A percentile compares a stretch with the other conserved stretches of the same genome.
Evolutionary conservation across 1,140 invertebrate species (phyloP).

Genomic region (Bombus affinis): DNA sequence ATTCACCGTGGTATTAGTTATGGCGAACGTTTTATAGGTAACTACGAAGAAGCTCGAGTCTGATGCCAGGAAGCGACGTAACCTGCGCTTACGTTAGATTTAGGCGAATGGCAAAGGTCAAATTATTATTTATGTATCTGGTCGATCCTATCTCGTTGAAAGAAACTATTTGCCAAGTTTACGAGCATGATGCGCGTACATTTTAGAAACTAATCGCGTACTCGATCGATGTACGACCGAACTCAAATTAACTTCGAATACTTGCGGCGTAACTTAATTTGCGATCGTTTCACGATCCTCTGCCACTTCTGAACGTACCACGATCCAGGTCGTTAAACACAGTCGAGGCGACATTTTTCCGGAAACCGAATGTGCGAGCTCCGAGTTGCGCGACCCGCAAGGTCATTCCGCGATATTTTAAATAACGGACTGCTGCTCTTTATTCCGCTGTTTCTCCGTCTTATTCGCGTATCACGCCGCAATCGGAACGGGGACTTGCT

Average conservation of each 20-base stretch:
- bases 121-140: not conserved
- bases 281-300: not conserved
- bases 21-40: not conserved
- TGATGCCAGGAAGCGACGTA: not conserved
- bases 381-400: not conserved
- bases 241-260: not conserved
- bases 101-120: not conserved
- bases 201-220: not conserved
- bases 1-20: not conserved
- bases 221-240: not conserved
- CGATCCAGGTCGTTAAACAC: constrained; percentile 28
- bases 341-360: not conserved
- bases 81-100: not conserved
- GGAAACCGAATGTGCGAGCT: constrained; percentile 6
- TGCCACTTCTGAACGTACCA: not conserved
- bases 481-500: not conserved
- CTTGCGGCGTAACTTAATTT: constrained; percentile 7
- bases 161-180: not conserved
- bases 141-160: not conserved
- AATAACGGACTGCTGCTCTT: constrained; percentile 27
- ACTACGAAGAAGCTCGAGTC: not conserved
- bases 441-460: not conserved
- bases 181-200: not conserved
- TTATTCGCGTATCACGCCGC: not conserved
- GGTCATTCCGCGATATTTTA: constrained; percentile 2